Base-by-base conservation (phyloP, 2,888 invertebrate species). In the Kuschelorhynchus macadamiae region DNA sequence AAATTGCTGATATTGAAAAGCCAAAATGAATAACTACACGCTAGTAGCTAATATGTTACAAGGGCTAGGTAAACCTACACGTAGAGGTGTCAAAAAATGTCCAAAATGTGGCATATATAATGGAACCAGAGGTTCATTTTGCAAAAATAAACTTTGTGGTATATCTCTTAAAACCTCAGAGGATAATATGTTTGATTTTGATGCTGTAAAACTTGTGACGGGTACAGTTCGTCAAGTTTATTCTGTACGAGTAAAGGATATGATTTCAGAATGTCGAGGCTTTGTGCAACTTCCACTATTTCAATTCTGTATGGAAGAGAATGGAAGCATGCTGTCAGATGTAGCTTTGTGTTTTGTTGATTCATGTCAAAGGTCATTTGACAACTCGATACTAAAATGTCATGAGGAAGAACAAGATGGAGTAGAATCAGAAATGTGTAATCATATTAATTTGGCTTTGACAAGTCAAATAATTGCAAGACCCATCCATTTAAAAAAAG, bases 31-130 rank as follows among this genome's bases (percentile, higher is more conserved):
- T 47, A 60, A 47, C 41, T 20, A 42, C 32, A 18, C 3, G 2
- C 18, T 59, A 14, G 33, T 57, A 1, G 17, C 68, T 47, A 77
- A 73, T 52, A 44, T 78, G 39, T 55, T 79, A 18, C 72, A 75
- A 49, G 79, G 80, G 57, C 74, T 83, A 39, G 83, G 83, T 21
- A 78, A 79, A 64, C 86, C 91, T 2, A 92, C 91, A 0, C 81
- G 88, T 53, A 82, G 93, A 52, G 93, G 93, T 3, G 87, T 93
- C 0, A 86, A 90, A 72, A 91, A 90, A 77, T 94, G 93, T 78
- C 88, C 88, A 0, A 90, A 90, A 77, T 94, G 94, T 84, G 91
- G 91, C 0, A 88, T 88, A 1, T 88, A 88, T 70, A 94, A 92
- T 82, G 93, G 93, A 1, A 92, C 91, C 0, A 85, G 93, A 57